These are phyloP conservation scores for Nebria ingens DNA, from an alignment of 1,140 invertebrate genomes.

Conservation along the genomic window DNA sequence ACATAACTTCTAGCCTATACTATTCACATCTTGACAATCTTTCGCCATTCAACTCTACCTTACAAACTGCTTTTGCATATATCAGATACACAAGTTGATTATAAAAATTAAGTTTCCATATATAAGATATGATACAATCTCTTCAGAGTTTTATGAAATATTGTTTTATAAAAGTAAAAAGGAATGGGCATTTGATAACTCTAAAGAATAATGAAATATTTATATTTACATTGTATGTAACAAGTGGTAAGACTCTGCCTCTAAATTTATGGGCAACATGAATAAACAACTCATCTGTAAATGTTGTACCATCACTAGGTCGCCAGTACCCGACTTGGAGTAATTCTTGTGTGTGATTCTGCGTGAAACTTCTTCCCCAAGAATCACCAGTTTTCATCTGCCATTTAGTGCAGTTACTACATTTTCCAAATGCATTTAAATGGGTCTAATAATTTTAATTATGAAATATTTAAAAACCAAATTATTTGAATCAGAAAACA, in stretches of 20 bases:
- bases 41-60: too few relatives aligned
- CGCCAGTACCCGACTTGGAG: constrained; percentile 63
- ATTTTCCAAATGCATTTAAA: constrained; percentile 39
- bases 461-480: constrained; percentile 1
- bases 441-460: constrained; percentile 34
- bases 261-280: constrained; percentile 69
- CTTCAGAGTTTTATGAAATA: too few relatives aligned
- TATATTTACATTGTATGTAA: constrained; percentile 55
- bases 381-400: constrained; percentile 52
- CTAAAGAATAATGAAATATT: too few relatives aligned
- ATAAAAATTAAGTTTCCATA: too few relatives aligned
- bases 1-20: too few relatives aligned
- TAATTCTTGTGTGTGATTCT: constrained; percentile 29
- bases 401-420: constrained; percentile 57
- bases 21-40: too few relatives aligned
- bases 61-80: too few relatives aligned
- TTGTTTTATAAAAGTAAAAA: too few relatives aligned
- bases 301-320: constrained; percentile 50
- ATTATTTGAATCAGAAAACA: not conserved
- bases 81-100: too few relatives aligned
- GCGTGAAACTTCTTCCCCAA: constrained; percentile 44
- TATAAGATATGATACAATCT: too few relatives aligned
- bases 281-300: constrained; percentile 64
- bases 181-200: too few relatives aligned
- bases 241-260: constrained; percentile 54